These are phyloP conservation scores for Mixornis gularis DNA, from an alignment of 2,113 vertebrate species.

Conservation along the genomic window DNA sequence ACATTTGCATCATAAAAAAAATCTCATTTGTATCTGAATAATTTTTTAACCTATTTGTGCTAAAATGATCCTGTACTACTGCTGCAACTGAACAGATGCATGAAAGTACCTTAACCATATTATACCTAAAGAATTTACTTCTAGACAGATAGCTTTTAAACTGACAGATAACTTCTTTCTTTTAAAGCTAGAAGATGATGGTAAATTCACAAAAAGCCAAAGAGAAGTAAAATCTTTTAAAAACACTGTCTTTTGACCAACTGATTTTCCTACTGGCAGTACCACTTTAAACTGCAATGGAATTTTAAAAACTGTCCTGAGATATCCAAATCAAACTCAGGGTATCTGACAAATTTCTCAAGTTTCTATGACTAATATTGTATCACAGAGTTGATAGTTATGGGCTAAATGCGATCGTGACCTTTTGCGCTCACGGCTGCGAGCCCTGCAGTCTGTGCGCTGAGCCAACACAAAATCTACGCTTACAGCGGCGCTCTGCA, in stretches of 20 bases:
- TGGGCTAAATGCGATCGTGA: conserved; percentile 31
- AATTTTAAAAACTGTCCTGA: neutral
- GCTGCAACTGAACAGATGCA: neutral
- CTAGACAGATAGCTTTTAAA: neutral
- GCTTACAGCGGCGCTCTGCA: neutral
- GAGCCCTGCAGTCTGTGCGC: neutral
- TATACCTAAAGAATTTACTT: neutral
- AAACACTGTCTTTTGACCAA: neutral
- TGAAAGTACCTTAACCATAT: neutral
- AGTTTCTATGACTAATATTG: conserved; percentile 37
- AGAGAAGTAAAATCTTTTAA: neutral
- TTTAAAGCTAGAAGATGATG: neutral
- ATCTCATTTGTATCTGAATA: neutral
- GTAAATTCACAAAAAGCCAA: neutral
- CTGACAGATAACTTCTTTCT: neutral
- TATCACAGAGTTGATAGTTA: neutral
- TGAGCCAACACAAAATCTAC: conserved; percentile 28
- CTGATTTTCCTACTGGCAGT: neutral
- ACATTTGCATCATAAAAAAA: neutral
- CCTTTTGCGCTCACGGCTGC: neutral
- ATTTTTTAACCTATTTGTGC: neutral
- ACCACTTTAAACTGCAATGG: neutral
- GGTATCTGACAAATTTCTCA: conserved; percentile 23
- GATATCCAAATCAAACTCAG: neutral
- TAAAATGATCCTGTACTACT: neutral